phyloP scores from a whole-genome alignment of 2,797 vertebrate species.

The Eulemur coronatus region DNA sequence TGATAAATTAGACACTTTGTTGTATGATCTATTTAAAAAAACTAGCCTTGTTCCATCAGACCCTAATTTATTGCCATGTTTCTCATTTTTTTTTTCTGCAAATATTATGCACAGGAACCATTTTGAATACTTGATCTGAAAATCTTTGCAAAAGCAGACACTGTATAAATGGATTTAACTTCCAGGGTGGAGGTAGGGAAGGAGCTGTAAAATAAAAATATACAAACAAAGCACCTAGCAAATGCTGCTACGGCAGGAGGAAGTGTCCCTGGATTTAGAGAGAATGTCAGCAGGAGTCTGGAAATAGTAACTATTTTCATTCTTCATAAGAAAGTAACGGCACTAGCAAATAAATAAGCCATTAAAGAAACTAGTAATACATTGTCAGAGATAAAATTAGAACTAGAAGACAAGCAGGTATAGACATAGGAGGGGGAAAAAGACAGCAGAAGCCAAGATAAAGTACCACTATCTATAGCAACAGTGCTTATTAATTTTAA shows the following conservation, averaged over 20 bases:
- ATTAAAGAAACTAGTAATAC: background rate
- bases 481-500: background rate
- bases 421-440: background rate
- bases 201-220: background rate
- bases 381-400: background rate
- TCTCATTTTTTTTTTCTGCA: background rate
- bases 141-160: background rate
- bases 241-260: background rate
- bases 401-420: background rate
- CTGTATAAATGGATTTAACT: background rate
- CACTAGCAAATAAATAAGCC: background rate
- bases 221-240: background rate
- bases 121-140: background rate
- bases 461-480: background rate
- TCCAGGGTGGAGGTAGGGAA: background rate
- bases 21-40: background rate
- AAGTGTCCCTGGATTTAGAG: background rate
- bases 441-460: background rate
- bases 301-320: slow-evolving; percentile 5
- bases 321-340: background rate
- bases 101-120: background rate
- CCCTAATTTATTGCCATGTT: background rate
- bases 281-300: background rate
- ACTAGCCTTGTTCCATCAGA: background rate
- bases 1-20: background rate